phyloP scores from a whole-genome alignment of 1,140 invertebrate species.

The Riptortus pedestris region DNA sequence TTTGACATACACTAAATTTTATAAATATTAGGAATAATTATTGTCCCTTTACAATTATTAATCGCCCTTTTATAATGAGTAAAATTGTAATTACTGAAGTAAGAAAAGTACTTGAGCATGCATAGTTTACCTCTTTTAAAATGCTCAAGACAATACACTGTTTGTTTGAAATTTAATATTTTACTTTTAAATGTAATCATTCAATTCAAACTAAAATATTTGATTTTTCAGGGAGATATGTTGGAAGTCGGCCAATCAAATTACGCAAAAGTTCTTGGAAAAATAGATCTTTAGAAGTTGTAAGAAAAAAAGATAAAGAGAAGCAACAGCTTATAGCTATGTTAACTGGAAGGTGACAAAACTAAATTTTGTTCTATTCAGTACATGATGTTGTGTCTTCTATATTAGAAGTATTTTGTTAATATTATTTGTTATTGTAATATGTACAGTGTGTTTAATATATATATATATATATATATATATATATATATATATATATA shows the following conservation, averaged over 20 bases:
- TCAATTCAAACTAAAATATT: too few species aligned
- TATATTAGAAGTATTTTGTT: slow-evolving; percentile 5
- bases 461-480: not conserved
- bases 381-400: not conserved
- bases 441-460: not conserved
- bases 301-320: slow-evolving; percentile 91
- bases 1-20: too few species aligned
- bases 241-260: slow-evolving; percentile 96
- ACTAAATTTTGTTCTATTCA: not conserved
- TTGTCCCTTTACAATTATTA: too few species aligned
- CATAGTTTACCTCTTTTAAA: too few species aligned
- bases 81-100: too few species aligned
- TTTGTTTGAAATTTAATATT: too few species aligned
- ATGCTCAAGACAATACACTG: too few species aligned
- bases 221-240: slow-evolving; percentile 73
- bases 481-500: not conserved
- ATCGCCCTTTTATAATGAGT: too few species aligned
- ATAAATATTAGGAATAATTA: too few species aligned
- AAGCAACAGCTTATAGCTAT: slow-evolving; percentile 65
- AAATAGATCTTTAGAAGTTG: slow-evolving; percentile 82
- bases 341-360: slow-evolving; percentile 41
- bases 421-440: not conserved
- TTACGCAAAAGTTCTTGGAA: slow-evolving; percentile 93
- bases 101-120: too few species aligned
- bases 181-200: too few species aligned